These are phyloP conservation scores for Streptopelia turtur DNA, from an alignment of 2,797 vertebrate genomes.

Conservation along the genomic window DNA sequence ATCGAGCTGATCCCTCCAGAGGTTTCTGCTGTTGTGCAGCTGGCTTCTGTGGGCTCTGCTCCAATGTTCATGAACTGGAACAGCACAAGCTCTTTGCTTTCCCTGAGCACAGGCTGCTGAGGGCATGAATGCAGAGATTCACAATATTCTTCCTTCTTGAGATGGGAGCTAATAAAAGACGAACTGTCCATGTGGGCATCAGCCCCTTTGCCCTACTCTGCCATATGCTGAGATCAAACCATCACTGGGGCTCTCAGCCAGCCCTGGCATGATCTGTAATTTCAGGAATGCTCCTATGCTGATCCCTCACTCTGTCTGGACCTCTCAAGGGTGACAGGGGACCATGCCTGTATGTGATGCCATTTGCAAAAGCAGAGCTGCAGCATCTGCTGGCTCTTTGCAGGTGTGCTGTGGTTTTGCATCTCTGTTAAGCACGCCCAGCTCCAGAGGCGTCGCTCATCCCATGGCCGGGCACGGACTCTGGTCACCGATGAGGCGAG, in stretches of 20 bases:
- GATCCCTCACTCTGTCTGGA: not conserved
- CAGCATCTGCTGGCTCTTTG: not conserved
- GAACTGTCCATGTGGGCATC: not conserved
- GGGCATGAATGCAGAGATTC: slow-evolving; percentile 39
- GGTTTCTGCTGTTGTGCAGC: not conserved
- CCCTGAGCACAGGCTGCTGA: not conserved
- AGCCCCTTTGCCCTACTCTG: not conserved
- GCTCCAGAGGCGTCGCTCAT: not conserved
- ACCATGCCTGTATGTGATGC: not conserved
- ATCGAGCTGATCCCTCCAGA: not conserved
- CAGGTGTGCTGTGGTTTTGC: not conserved
- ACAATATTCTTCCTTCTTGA: not conserved
- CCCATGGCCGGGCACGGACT: fast-evolving
- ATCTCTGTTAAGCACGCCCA: not conserved
- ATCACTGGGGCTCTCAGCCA: not conserved
- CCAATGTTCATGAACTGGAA: slow-evolving; percentile 13
- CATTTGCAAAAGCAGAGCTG: not conserved
- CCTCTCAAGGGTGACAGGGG: not conserved
- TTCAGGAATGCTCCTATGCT: not conserved
- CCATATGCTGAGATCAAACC: not conserved
- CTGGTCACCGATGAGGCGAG: not conserved
- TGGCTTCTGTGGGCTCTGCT: slow-evolving; percentile 11
- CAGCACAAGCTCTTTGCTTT: not conserved
- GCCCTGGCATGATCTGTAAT: not conserved
- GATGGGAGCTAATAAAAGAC: slow-evolving; percentile 20